A percentile compares a stretch with the other conserved stretches of the same genome.
phyloP scores from a whole-genome alignment of 1,140 invertebrate genomes.

The Eulimnadia texana region DNA sequence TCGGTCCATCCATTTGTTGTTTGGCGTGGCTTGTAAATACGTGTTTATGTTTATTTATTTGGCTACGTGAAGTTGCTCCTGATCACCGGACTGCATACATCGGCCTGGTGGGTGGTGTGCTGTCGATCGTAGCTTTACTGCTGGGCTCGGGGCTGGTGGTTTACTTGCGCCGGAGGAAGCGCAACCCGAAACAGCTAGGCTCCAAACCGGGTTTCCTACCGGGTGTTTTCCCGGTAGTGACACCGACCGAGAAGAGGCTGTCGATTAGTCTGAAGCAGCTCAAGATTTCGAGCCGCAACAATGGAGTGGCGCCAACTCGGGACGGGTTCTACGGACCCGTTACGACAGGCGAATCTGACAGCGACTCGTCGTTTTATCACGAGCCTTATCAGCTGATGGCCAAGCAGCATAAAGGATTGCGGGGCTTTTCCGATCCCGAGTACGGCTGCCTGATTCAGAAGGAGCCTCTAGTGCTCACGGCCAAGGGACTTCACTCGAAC shows the following conservation, averaged over 20 bases:
- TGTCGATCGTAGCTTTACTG: constrained; percentile 51
- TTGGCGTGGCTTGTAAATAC: no score
- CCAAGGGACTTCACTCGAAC: constrained; percentile 15
- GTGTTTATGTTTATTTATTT: no score
- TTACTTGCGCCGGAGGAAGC: constrained; percentile 50
- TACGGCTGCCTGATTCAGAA: constrained; percentile 38
- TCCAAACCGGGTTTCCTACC: constrained; percentile 3
- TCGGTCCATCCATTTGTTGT: not conserved
- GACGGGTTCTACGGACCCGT: constrained; percentile 32
- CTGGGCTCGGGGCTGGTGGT: constrained; percentile 50
- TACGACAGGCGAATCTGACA: constrained; percentile 36
- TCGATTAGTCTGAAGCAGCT: constrained; percentile 16
- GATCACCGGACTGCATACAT: constrained; percentile 50
- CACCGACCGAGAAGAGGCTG: not conserved
- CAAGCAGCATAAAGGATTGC: not conserved
- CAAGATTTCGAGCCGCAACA: not conserved
- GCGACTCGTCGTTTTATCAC: constrained; percentile 42
- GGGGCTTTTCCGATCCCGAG: constrained; percentile 29
- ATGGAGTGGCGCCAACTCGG: constrained; percentile 19
- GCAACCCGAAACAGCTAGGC: constrained; percentile 47
- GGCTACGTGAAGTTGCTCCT: no score
- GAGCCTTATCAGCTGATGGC: constrained; percentile 40
- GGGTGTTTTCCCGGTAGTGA: not conserved
- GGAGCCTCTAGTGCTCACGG: constrained; percentile 25
- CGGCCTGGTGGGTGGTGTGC: constrained; percentile 58